Base-by-base conservation (phyloP, 2,113 vertebrate genomes). In the Sigmodon hispidus region DNA sequence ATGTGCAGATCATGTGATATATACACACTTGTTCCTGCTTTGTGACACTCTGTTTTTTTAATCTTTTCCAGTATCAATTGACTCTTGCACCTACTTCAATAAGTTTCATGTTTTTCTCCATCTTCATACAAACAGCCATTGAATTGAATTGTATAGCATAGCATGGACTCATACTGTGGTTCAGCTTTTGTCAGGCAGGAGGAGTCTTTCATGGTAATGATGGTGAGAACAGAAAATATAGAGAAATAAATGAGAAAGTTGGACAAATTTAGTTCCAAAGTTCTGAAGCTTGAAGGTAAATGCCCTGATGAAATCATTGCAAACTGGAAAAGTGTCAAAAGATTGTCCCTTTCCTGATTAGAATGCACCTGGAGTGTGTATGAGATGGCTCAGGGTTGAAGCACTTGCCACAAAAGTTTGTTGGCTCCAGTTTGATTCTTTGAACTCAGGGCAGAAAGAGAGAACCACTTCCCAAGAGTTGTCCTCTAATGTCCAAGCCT, bases 211-310 rank as follows among this genome's bases (percentile, higher is more conserved):
- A 40, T 90, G 90, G 40, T 57, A 67, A 5, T 88, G 50, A 48
- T 91, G 29, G 15, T 61, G 3, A 87, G 12, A 94, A 26, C 55
- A 90, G 48, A 95, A 96, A 69, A 72, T 93, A 63, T 67, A n/a
- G 79, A 70, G 77, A 59, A 90, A 91, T 29, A 94, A 86, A 73
- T 48, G 55, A 34, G 43, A 79, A 45, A 73, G 43, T 52, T 95
- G 45, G 48, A 36, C 59, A 84, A 84, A 84, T 79, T 87, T 90
- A 88, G 69, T 80, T 90, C 45, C 22, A 31, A 7, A 92, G 31
- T 93, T 93, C 61, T 94, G 59, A 87, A 67, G 48, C 63, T 89
- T 93, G 59, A 79, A 90, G 50, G 81, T 7, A 84, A 83, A 40
- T 52, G 26, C 87, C 43, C 43, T 85, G 48, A 31, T 81, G 79